Conservation (phyloP, 2,888 invertebrate species). For the Chouioia cunea region DNA sequence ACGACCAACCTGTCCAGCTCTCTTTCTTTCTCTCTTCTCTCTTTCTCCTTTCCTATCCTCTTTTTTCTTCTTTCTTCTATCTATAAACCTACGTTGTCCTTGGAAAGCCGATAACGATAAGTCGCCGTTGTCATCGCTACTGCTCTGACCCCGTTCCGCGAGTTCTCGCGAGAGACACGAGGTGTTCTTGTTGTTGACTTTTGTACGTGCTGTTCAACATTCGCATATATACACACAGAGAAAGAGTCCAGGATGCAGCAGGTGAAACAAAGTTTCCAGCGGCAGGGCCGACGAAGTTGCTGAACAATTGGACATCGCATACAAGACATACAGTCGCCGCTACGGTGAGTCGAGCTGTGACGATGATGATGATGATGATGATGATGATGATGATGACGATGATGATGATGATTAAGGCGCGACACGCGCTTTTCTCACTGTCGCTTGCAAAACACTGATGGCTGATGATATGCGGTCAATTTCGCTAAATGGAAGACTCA, state of each 20-base stretch:
- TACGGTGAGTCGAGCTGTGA: conserved; percentile 33
- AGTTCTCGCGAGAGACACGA: conserved; percentile 13
- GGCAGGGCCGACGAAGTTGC: conserved; percentile 25
- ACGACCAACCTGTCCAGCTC: background rate
- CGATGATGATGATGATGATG: background rate
- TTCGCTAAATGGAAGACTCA: too few relatives aligned
- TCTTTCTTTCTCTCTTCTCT: background rate
- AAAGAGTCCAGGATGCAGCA: conserved; percentile 28
- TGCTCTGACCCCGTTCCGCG: conserved; percentile 48
- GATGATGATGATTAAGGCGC: background rate
- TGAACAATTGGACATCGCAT: conserved; percentile 11
- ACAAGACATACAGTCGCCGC: background rate
- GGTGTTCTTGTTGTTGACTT: conserved; percentile 17
- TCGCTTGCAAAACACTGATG: too few relatives aligned
- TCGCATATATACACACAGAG: background rate
- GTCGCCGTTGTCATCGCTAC: conserved; percentile 14
- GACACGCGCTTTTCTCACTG: too few relatives aligned
- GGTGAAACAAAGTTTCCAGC: background rate
- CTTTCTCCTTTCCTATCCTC: background rate
- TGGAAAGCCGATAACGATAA: conserved; percentile 36
- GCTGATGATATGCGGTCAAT: too few relatives aligned
- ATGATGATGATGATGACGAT: background rate
- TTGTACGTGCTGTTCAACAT: background rate
- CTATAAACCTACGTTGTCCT: background rate
- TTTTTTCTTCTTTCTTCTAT: background rate